phyloP scores from a whole-genome alignment of 1,140 invertebrate species.

The Magallana angulata region DNA sequence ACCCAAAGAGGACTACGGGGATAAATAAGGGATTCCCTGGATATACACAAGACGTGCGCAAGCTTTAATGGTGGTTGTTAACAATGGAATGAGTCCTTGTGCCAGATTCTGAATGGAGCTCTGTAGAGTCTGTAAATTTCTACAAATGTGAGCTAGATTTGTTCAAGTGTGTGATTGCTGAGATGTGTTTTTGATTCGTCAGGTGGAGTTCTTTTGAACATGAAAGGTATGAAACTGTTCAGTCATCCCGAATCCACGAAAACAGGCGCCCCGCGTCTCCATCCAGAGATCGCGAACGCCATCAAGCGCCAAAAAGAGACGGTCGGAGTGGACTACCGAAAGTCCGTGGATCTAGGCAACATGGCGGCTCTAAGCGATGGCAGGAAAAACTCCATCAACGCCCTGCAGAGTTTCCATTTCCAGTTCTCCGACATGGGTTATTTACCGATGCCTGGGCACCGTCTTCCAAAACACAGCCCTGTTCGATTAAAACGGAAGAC shows the following conservation, averaged over 20 bases:
- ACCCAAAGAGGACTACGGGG: neutral
- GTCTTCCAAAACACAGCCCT: slow-evolving; percentile 28
- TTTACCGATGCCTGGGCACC: slow-evolving; percentile 11
- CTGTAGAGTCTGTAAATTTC: neutral
- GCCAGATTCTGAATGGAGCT: neutral
- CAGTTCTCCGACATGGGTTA: slow-evolving; percentile 38
- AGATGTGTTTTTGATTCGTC: slow-evolving; percentile 1
- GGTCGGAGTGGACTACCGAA: slow-evolving; percentile 34
- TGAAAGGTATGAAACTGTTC: slow-evolving; percentile 19
- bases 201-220: neutral
- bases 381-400: slow-evolving; percentile 17
- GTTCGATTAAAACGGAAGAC: slow-evolving; percentile 23
- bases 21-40: neutral
- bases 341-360: neutral
- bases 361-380: neutral
- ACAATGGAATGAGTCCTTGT: neutral
- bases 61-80: neutral
- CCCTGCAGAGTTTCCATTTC: slow-evolving; percentile 37
- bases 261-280: neutral
- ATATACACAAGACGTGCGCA: neutral
- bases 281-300: slow-evolving; percentile 44
- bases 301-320: slow-evolving; percentile 43
- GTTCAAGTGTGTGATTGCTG: neutral
- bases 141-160: neutral
- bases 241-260: slow-evolving; percentile 6